Evolutionary conservation across 2,888 invertebrate genomes (phyloP), one percentile per base, ranked within the genome.

Genomic region (Rugalucina vietnamica): DNA sequence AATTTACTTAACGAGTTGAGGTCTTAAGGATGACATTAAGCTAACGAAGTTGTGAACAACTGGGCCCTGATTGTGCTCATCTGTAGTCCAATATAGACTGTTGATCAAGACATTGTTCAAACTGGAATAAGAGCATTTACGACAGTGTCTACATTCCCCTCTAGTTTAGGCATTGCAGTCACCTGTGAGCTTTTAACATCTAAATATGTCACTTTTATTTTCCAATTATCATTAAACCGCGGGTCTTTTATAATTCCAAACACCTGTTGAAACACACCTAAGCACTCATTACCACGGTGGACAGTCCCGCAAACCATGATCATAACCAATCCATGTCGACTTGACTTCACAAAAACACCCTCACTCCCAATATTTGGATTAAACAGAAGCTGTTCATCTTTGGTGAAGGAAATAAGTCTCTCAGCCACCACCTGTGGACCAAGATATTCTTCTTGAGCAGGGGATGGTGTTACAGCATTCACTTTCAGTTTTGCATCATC

Each of bases 211-310:
- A 95, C 96, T 92, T 96, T 97, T 32, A 97, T 96, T 94, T 96
- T 97, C 96, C 96, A 97, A 91, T 96, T 96, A 91, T 97, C 96
- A n/a, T 96, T 95, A 37, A 95, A 94, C 74, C 95, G 95, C 0
- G 97, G 97, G 93, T 97, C 97, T 84, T 96, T 95, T 32, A 96
- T 95, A 57, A 97, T 94, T 1, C 96, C 96, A 94, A 97, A 97
- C 69, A 96, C 95, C 90, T 97, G 96, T 91, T 97, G 97, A 93
- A 97, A 97, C 39, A 96, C 94, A 1, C 97, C 97, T 0, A 96
- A 95, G 87, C 96, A 96, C 37, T 90, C 77, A 74, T 94, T 93
- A 4, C 94, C 93, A 3, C 95, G 94, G 91, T 97, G 97, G 43
- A 97, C 91, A 0, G 96, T 96, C 27, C 97, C 97, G 94, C 96